Conservation (phyloP, 2,888 invertebrate genomes). For the Rhimphoctona megacephalus region DNA sequence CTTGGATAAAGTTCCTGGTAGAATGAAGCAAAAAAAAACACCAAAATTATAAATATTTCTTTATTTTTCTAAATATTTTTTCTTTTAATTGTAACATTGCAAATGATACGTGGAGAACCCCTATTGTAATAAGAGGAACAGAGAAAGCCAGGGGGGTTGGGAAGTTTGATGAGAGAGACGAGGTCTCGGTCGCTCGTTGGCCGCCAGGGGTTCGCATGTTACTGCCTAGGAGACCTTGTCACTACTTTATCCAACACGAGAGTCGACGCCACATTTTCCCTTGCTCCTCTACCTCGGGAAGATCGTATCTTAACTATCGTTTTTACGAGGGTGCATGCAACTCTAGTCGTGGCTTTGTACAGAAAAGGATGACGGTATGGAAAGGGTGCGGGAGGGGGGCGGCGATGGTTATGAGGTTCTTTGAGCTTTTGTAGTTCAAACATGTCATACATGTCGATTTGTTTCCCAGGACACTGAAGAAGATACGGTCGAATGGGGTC, state of each 20-base stretch:
- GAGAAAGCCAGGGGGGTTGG: neutral
- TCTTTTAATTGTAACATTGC: neutral
- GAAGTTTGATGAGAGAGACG: constrained; percentile 56
- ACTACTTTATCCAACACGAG: constrained; percentile 71
- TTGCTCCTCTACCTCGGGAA: constrained; percentile 55
- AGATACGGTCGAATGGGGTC: constrained; percentile 12
- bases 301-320: constrained; percentile 78
- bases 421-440: constrained; percentile 48
- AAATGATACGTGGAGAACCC: neutral
- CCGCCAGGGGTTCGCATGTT: constrained; percentile 57
- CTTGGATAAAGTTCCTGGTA: no score
- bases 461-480: neutral
- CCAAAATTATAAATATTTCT: neutral
- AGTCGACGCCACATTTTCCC: constrained; percentile 50
- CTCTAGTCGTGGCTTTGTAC: constrained; percentile 58
- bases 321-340: constrained; percentile 79
- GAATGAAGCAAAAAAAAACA: no score
- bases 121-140: constrained; percentile 22
- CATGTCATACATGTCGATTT: constrained; percentile 5
- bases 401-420: constrained; percentile 54
- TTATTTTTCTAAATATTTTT: neutral
- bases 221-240: constrained; percentile 76
- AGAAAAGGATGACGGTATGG: neutral
- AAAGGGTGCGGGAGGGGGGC: neutral
- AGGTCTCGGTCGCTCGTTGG: constrained; percentile 74